phyloP scores from a whole-genome alignment of 2,888 invertebrate species.

The Drosophila nr. fundita region DNA sequence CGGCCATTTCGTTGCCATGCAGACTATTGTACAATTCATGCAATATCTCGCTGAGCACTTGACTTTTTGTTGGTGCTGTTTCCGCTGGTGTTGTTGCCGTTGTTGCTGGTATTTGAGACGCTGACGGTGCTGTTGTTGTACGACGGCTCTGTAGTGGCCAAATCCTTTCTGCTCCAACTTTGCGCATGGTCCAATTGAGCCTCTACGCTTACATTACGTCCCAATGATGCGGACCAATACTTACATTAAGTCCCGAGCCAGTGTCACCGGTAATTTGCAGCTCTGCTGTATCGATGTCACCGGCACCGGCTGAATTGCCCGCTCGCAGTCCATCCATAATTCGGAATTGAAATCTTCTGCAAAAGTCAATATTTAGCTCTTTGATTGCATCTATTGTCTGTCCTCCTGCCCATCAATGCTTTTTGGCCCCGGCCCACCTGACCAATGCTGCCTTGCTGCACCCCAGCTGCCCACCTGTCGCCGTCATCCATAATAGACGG shows the following conservation, averaged over 20 bases:
- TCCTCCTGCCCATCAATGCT: slow-evolving; percentile 8
- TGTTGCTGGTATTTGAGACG: slow-evolving; percentile 58
- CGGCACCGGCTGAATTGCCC: slow-evolving; percentile 37
- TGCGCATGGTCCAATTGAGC: slow-evolving; percentile 90
- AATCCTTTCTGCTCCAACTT: slow-evolving; percentile 92
- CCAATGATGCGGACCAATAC: slow-evolving; percentile 88
- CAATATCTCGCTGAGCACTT: slow-evolving; percentile 91
- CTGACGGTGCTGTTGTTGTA: slow-evolving; percentile 27
- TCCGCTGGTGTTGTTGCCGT: slow-evolving; percentile 20
- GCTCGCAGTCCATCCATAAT: slow-evolving; percentile 59
- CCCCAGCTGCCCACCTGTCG: slow-evolving; percentile 50
- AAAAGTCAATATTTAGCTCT: background rate
- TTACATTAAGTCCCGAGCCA: slow-evolving; percentile 70
- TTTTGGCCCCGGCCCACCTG: slow-evolving; percentile 54
- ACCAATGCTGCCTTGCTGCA: slow-evolving; percentile 24
- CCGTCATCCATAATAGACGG: slow-evolving; percentile 21
- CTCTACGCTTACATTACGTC: slow-evolving; percentile 89
- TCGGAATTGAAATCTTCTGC: slow-evolving; percentile 53
- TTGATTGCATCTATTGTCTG: background rate
- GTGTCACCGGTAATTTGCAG: slow-evolving; percentile 48
- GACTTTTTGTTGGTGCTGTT: slow-evolving; percentile 81
- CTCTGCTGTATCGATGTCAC: slow-evolving; percentile 66
- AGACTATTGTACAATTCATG: slow-evolving; percentile 91
- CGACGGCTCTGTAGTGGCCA: slow-evolving; percentile 87
- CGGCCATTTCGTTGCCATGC: slow-evolving; percentile 90